Percentiles rank a stretch among this genome's conserved stretches.
Evolutionary conservation across 2,113 vertebrate species (phyloP).

Genomic region (Archocentrus centrarchus): DNA sequence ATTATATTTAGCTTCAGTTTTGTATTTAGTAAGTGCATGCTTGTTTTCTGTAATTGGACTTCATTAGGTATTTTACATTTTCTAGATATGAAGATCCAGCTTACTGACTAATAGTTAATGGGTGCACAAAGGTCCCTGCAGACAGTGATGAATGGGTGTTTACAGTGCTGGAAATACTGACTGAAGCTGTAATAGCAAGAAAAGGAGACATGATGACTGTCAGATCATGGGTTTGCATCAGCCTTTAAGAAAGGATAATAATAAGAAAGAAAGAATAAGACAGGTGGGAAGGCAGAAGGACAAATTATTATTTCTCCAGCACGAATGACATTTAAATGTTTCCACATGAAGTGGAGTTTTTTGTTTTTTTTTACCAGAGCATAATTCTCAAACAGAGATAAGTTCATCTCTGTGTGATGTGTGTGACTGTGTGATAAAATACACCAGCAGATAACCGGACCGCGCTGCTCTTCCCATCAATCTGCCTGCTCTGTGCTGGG

Average conservation of each 20-base stretch:
- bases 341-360: not conserved
- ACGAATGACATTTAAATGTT: not conserved
- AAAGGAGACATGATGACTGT: not conserved
- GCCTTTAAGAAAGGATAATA: not conserved
- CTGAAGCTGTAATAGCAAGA: not conserved
- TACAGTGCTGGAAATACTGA: not conserved
- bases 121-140: not conserved
- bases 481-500: not conserved
- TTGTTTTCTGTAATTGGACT: not conserved
- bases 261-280: not conserved
- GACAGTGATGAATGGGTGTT: not conserved
- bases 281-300: not conserved
- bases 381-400: constrained; percentile 12
- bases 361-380: not conserved
- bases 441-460: not conserved
- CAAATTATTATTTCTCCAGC: not conserved
- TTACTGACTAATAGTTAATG: not conserved
- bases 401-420: not conserved
- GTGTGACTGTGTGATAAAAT: not conserved
- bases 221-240: not conserved
- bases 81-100: not conserved
- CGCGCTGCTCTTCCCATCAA: not conserved
- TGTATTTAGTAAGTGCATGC: not conserved
- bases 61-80: not conserved
- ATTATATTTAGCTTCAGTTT: not conserved